Base-by-base conservation (phyloP, 1,140 invertebrate genomes). In the Drosophila arawakana region DNA sequence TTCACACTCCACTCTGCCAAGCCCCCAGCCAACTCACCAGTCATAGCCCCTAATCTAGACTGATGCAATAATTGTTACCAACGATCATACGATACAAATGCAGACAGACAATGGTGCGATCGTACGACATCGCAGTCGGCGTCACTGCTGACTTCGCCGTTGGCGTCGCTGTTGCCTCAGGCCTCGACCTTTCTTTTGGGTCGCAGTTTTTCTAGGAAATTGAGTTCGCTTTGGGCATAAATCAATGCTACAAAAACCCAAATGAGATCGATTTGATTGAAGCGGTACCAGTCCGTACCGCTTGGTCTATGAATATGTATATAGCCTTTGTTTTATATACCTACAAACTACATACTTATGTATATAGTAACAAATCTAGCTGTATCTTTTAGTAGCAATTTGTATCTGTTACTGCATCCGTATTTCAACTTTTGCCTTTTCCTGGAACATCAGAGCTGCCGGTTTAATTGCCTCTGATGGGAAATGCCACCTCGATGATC, bases 31-130 rank as follows among this genome's bases (percentile, higher is more conserved):
- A 1, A 2, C 39, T 18, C 6, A 30, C 11, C 55, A n/a, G 39
- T 37, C 7, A n/a, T 15, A 13, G 1, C n/a, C 34, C 13, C 35
- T 13, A 55, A 15, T 39, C 39, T 62, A 43, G 58, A 59, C 80
- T 85, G 81, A 78, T 85, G 81, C 82, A 86, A 86, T 86, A 86
- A 86, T 86, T 85, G 77, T 63, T 79, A 76, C 63, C 79, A 81
- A 80, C 62, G 74, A 86, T 85, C 65, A 43, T 55, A 55, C 37
- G 61, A 66, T 65, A 49, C 50, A 30, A 1, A 67, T 70, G 67
- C 71, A 78, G 68, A 73, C 71, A 78, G 68, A 73, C 78, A 59
- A 61, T 58, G 60, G 37, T 13, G 43, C 41, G 58, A 60, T 44
- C 44, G 44, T 21, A 25, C 37, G 39, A 58, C 41, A 7, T 25